Base-by-base conservation (phyloP, 1,140 invertebrate genomes). In the Contarinia nasturtii region DNA sequence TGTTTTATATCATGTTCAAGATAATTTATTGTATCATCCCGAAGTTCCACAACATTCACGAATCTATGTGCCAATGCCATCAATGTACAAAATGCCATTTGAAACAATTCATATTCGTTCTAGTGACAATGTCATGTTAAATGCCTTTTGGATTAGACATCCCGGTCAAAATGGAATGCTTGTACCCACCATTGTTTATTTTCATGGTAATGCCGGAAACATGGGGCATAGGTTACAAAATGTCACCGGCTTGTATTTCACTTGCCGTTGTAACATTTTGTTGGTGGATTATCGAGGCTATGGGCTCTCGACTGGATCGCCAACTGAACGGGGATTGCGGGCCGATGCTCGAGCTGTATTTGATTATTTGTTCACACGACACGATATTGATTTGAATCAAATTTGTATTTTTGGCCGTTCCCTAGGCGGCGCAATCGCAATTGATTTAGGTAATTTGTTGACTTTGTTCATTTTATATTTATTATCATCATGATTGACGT, bases 171-270 rank as follows among this genome's bases (percentile, higher is more conserved):
- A 73, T 50, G 71, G 72, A 47, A 70, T 72, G 50, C 62, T 66
- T 37, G 73, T 71, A 43, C 83, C 86, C 1, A 93, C 89, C 1
- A 66, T 95, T 52, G 64, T 95, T 15, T 94, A 86, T 67, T 79
- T 96, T 44, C 91, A 96, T 72, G 91, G 91, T 8, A 95, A 95
- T 77, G 90, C 91, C 49, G 91, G 91, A 15, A 95, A 96, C 62
- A 88, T 95, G 72, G 91, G 90, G 1, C 89, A 94, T 61, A 78
- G 84, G 50, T 65, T 90, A 48, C 73, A 79, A 51, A 87, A 88
- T 65, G 77, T 75, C 33, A 73, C 73, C 54, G 84, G 81, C 10
- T 66, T 95, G 19, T 90, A 84, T 67, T 73, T 82, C 55, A 76
- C 79, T 59, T 63, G 90, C 33, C 73, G 78, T 48, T 86, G 82